These are phyloP conservation scores for Galaxias olidus DNA, from an alignment of 2,797 vertebrate species.

Conservation along the genomic window DNA sequence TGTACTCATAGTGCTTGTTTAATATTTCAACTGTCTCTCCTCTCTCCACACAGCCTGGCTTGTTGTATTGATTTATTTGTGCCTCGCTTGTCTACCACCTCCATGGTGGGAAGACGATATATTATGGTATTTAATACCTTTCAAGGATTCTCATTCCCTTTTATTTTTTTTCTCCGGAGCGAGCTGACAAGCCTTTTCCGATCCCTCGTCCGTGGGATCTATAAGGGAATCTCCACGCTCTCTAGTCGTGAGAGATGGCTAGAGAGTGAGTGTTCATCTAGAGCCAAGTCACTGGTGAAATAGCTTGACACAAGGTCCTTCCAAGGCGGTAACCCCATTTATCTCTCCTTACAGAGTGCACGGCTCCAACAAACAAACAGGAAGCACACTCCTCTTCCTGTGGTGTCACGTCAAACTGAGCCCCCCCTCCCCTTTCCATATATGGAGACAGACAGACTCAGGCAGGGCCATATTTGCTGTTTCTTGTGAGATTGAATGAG, in stretches of 20 bases:
- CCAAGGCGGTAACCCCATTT: conserved; percentile 39
- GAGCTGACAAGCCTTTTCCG: conserved; percentile 44
- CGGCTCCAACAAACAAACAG: conserved; percentile 46
- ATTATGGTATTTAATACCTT: conserved; percentile 71
- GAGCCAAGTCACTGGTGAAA: conserved; percentile 3
- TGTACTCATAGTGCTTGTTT: conserved; percentile 70
- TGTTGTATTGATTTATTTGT: conserved; percentile 78
- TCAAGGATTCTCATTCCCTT: conserved; percentile 39
- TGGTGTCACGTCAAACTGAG: conserved; percentile 7
- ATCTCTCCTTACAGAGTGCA: conserved; percentile 27
- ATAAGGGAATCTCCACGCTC: conserved; percentile 20
- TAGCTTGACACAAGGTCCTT: conserved; percentile 1
- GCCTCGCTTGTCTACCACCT: conserved; percentile 50
- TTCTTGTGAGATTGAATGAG: conserved; percentile 16
- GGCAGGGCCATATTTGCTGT: neutral
- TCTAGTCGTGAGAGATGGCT: conserved; percentile 30
- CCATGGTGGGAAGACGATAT: conserved; percentile 64
- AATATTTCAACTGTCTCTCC: conserved; percentile 75
- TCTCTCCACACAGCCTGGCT: conserved; percentile 53
- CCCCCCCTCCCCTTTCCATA: neutral
- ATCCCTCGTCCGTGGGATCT: conserved; percentile 36
- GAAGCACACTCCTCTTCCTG: conserved; percentile 31
- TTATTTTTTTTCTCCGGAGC: conserved; percentile 36
- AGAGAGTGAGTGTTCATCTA: conserved; percentile 15
- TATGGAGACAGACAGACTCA: conserved; percentile 3